These are phyloP conservation scores for Nephrocerus scutellatus DNA, from an alignment of 2,888 invertebrate genomes.

Conservation along the genomic window DNA sequence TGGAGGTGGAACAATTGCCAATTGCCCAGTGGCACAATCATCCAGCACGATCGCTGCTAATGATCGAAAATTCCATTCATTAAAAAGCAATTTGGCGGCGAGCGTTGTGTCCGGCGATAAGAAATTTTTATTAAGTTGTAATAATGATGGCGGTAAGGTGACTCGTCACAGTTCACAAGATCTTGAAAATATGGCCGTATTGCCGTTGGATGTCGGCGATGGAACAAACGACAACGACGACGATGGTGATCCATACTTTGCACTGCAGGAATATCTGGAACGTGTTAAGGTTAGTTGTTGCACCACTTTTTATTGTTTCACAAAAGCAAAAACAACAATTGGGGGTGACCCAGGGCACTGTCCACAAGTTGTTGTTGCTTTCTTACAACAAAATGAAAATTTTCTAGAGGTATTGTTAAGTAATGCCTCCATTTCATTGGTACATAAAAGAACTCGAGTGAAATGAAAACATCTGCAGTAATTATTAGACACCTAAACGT, in stretches of 20 bases:
- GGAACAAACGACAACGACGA: slow-evolving; percentile 32
- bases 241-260: slow-evolving; percentile 44
- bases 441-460: no score
- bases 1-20: no score
- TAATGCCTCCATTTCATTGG: no score
- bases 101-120: slow-evolving; percentile 17
- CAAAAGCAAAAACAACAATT: slow-evolving; percentile 1
- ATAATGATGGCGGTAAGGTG: slow-evolving; percentile 5
- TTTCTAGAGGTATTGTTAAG: no score
- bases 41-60: slow-evolving; percentile 12
- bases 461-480: no score
- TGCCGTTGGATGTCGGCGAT: no score
- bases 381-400: no score
- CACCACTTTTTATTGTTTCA: neutral
- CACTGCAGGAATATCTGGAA: slow-evolving; percentile 44
- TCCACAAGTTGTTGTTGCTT: no score
- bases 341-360: no score
- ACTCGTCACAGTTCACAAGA: neutral
- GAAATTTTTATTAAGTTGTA: slow-evolving; percentile 11
- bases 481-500: no score
- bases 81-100: slow-evolving; percentile 9
- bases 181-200: slow-evolving; percentile 28
- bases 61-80: slow-evolving; percentile 15
- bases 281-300: slow-evolving; percentile 42
- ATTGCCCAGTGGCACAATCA: no score